Evolutionary conservation across 2,797 vertebrate genomes (phyloP), one percentile per base, ranked within the genome.

Genomic region (Spheniscus humboldti): DNA sequence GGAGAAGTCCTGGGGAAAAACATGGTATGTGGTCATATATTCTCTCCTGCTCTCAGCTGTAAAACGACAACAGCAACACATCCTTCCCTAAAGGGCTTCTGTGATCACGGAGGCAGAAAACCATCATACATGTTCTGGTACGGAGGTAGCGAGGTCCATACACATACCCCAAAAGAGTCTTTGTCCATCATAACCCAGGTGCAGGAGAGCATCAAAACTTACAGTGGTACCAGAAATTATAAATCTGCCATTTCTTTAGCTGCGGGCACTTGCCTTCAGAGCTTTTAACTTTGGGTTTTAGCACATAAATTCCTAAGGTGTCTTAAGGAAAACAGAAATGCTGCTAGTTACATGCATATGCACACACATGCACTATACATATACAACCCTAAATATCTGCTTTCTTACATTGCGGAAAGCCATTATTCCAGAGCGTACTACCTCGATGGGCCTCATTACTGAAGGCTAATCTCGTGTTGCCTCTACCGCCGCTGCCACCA

Each of bases 201-300:
- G 11, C 8, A 73, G 45, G 41, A 77, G 15, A 80, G 23, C 12
- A 8, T 50, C 39, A 81, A 45, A 86, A 88, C 15, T 62, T 80
- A 17, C 68, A 18, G 12, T 13, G 55, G 55, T 13, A 88, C 22
- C 60, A 92, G 59, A 90, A 93, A 66, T 73, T 16, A 48, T 62
- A 52, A 35, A 76, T 45, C 66, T 37, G 39, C 3, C 6, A 30
- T 69, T 95, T 81, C 57, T 83, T 63, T 63, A 62, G 3, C 14
- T 48, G 28, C 31, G 18, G 83, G 41, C 2, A 16, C 17, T 25
- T 76, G 43, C 50, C 43, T 69, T 74, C 57, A 75, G 56, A 86
- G 35, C 57, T 88, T 91, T 94, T 74, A 59, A 72, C 10, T 84
- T 92, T 13, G 71, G 28, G 24, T 67, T 94, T 88, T 60, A 88